Evolutionary conservation across 1,140 invertebrate genomes (phyloP), one percentile per base, ranked within the genome.

Genomic region (Probaryconus sp.): DNA sequence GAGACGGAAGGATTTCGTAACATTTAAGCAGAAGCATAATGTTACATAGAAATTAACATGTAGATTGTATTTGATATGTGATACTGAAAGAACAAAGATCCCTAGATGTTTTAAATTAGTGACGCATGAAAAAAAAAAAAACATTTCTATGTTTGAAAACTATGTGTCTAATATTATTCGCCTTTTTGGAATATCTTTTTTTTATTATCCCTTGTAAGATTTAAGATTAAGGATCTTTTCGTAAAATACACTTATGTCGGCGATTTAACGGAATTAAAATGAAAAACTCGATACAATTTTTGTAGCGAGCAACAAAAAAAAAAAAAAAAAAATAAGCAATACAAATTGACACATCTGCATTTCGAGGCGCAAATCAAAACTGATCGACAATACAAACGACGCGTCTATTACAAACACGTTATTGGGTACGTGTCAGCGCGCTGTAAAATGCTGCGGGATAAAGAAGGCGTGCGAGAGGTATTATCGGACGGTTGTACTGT

Each of bases 391-490:
- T 73, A 16, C 56, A 10, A 63, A 50, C 63, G 70, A 63, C 56
- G 70, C 63, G 48, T 68, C 70, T 61, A 74, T 74, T 63, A 68
- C 70, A 67, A 74, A 63, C 55, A 58, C 69, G 69, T 73, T 61
- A 73, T 68, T 58, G 69, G 53, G 50, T 76, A 77, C 75, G 67
- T 74, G 67, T 67, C 65, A 67, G 64, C 76, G 63, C 61, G 61
- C 70, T 13, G 60, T 70, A 70, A 67, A 77, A 73, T 63, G 51
- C 65, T 60, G 61, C 58, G 47, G 67, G 56, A 71, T 64, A 68
- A 75, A 78, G 63, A 74, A 77, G 56, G 65, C 65, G 61, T 51
- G 58, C 76, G 58, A 67, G n/a, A n/a, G 37, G 60, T 56, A 77
- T 73, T 77, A 77, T 70, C 55, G 55, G 58, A 70, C 64, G 64